Percentiles rank a stretch among this genome's conserved stretches.
phyloP scores from a whole-genome alignment of 2,888 invertebrate genomes.

The Apamea sordens region DNA sequence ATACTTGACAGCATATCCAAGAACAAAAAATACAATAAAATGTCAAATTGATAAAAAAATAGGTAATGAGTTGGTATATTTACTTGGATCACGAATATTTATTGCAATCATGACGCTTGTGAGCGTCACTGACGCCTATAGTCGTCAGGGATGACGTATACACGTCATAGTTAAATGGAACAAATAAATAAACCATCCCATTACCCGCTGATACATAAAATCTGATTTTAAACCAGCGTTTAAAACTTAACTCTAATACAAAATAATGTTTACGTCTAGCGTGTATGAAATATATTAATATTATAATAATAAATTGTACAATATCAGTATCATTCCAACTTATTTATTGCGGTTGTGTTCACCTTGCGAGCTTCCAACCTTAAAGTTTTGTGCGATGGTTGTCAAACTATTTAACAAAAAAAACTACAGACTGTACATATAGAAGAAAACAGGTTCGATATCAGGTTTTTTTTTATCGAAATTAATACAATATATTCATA shows the following conservation, averaged over 20 bases:
- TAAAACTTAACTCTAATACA: constrained; percentile 82
- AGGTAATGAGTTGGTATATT: constrained; percentile 56
- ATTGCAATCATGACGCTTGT: constrained; percentile 21
- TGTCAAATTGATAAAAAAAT: constrained; percentile 83
- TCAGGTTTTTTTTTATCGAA: constrained; percentile 10
- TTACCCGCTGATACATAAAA: constrained; percentile 66
- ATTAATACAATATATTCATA: constrained; percentile 54
- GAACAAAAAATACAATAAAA: constrained; percentile 74
- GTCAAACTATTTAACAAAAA: constrained; percentile 23
- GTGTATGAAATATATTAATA: constrained; percentile 85
- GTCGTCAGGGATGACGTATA: neutral
- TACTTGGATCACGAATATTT: constrained; percentile 14
- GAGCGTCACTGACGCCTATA: neutral
- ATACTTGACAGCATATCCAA: constrained; percentile 61
- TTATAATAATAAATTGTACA: constrained; percentile 83
- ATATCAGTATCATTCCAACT: constrained; percentile 82
- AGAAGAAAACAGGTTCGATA: constrained; percentile 12
- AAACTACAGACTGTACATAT: constrained; percentile 20
- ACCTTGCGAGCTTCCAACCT: constrained; percentile 45
- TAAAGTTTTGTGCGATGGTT: constrained; percentile 59
- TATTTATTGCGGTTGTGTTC: constrained; percentile 59
- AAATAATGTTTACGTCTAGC: constrained; percentile 82
- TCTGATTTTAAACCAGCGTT: constrained; percentile 85
- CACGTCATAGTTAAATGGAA: neutral
- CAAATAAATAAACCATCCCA: constrained; percentile 69